Evolutionary conservation across 2,797 vertebrate genomes (phyloP), one percentile per base, ranked within the genome.

Genomic region (Emydoidea blandingii): DNA sequence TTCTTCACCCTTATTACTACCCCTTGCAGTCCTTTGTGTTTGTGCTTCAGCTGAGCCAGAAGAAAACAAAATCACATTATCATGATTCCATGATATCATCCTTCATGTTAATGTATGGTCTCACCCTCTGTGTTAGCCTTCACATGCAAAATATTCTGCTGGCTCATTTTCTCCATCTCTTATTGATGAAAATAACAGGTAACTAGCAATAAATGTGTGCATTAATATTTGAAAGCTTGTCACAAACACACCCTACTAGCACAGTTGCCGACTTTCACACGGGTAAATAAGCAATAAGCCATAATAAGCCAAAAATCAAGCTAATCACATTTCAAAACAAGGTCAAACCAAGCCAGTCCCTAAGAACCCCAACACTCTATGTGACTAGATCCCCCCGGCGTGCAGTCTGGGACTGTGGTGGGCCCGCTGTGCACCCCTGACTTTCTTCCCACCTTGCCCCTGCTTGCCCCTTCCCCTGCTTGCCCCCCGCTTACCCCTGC

Each of bases 151-250:
- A 57, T 49, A 29, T 82, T 91, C 16, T 80, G 78, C 72, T 90
- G 62, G 54, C 50, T 56, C 0, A 15, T 4, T 86, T 96, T 74
- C 68, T 18, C 49, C 44, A 53, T 21, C 15, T 25, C 52, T 57
- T 83, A 56, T 3, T 53, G 2, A 56, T 37, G n/a, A 65, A 81
- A 85, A 80, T 65, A 88, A 56, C 88, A 97, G 85, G 96, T 96
- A 92, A 87, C 85, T 0, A 0, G 21, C 12, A 74, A 85, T 29
- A 95, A 83, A 88, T 86, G 82, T 84, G 76, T 0, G 41, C 90
- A 93, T 94, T 97, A 80, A 83, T 92, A 82, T 97, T 95, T 94
- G 87, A 94, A 97, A 97, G 76, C 78, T 44, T 80, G 65, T 94
- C 0, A 31, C 6, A 81, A 37, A 31, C 44, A 53, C 12, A 65